These are phyloP conservation scores for Clarias gariepinus DNA, from an alignment of 2,113 vertebrate species.

Conservation along the genomic window DNA sequence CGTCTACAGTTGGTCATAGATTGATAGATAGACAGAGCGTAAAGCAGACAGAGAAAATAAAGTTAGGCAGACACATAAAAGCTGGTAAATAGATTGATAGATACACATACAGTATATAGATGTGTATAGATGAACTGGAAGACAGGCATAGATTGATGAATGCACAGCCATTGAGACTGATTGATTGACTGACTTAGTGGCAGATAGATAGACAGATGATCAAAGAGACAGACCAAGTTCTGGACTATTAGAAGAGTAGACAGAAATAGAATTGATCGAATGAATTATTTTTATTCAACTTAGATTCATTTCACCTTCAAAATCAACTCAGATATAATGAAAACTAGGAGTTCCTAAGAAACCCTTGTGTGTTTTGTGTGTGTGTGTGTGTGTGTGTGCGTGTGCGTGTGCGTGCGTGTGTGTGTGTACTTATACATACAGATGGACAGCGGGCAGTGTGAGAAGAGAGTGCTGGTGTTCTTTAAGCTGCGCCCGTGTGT, in stretches of 20 bases:
- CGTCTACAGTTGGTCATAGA: not conserved
- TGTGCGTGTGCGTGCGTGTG: not conserved
- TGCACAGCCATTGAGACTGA: too few species aligned
- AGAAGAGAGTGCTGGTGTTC: conserved; percentile 87
- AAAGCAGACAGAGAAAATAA: not conserved
- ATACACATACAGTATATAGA: too few species aligned
- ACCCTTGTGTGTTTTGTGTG: not conserved
- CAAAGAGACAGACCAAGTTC: not conserved
- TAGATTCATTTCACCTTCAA: not conserved
- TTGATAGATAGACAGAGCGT: not conserved
- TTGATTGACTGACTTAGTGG: too few species aligned
- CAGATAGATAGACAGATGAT: not conserved
- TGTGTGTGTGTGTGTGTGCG: not conserved
- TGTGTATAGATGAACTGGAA: too few species aligned
- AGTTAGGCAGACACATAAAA: too few species aligned
- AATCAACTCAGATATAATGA: not conserved
- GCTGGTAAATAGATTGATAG: not conserved
- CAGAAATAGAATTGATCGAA: not conserved
- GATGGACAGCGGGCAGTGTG: conserved; percentile 79
- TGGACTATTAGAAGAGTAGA: not conserved
- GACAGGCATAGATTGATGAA: too few species aligned
- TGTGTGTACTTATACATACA: conserved; percentile 57
- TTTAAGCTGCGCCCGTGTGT: conserved; percentile 91
- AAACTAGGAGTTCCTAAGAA: not conserved
- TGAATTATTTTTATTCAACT: not conserved